Evolutionary conservation across 1,140 invertebrate species (phyloP).

Genomic region (Daktulosphaira vitifoliae): DNA sequence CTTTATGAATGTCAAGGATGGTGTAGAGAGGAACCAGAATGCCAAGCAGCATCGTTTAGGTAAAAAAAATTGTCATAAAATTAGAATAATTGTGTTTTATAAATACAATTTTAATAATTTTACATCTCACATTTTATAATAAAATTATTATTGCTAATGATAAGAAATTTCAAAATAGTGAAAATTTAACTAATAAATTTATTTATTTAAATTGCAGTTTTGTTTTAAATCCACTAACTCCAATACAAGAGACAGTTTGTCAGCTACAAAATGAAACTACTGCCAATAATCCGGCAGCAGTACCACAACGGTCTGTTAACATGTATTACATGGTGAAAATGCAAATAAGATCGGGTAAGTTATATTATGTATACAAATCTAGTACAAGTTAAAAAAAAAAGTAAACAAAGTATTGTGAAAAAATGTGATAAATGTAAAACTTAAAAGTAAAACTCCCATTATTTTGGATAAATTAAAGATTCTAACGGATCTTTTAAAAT

Average conservation of each 20-base stretch:
- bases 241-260: constrained; percentile 84
- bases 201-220: constrained; percentile 68
- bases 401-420: neutral
- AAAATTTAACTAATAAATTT: too few species aligned
- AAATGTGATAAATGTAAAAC: constrained; percentile 21
- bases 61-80: constrained; percentile 41
- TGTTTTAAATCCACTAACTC: constrained; percentile 81
- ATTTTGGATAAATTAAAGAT: too few species aligned
- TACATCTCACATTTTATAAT: neutral
- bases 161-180: neutral
- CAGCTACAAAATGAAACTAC: constrained; percentile 86
- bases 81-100: neutral
- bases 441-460: too few species aligned
- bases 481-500: too few species aligned
- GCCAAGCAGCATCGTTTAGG: constrained; percentile 79
- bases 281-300: constrained; percentile 73
- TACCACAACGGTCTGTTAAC: constrained; percentile 72
- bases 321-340: constrained; percentile 94
- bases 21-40: constrained; percentile 84
- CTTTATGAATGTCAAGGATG: constrained; percentile 90
- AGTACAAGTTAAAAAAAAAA: neutral
- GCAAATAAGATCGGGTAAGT: constrained; percentile 69
- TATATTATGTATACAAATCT: too few species aligned
- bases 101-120: neutral
- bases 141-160: neutral